Conservation (phyloP, 2,797 vertebrate species). For the Gallinago stenura region DNA sequence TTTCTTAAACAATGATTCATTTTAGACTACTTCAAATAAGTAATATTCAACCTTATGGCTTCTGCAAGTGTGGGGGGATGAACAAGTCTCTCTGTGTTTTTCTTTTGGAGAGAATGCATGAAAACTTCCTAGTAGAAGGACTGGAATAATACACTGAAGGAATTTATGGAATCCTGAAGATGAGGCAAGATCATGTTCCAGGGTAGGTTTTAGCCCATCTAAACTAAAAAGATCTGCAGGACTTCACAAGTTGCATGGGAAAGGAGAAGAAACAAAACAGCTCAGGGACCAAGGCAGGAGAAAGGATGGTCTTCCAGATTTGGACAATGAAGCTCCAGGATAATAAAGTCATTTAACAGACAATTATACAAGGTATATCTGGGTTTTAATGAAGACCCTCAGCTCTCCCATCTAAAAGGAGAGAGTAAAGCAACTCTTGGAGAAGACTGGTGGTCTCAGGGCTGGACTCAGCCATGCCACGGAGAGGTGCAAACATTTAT, state of each 20-base stretch:
- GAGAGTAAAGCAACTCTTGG: background rate
- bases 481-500: background rate
- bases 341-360: background rate
- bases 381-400: background rate
- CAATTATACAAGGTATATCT: background rate
- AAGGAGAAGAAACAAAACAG: background rate
- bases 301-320: background rate
- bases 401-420: background rate
- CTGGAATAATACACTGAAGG: background rate
- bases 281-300: background rate
- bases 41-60: background rate
- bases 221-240: background rate
- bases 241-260: background rate
- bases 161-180: background rate
- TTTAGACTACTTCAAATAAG: background rate
- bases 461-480: background rate
- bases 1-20: background rate
- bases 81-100: background rate
- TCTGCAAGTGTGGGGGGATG: background rate
- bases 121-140: background rate
- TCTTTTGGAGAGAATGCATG: background rate
- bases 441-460: background rate
- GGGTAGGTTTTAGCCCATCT: background rate
- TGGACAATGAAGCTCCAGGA: fast-evolving
- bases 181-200: background rate